Evolutionary conservation across 2,888 invertebrate genomes (phyloP), one percentile per base, ranked within the genome.

Genomic region (Belgica antarctica): DNA sequence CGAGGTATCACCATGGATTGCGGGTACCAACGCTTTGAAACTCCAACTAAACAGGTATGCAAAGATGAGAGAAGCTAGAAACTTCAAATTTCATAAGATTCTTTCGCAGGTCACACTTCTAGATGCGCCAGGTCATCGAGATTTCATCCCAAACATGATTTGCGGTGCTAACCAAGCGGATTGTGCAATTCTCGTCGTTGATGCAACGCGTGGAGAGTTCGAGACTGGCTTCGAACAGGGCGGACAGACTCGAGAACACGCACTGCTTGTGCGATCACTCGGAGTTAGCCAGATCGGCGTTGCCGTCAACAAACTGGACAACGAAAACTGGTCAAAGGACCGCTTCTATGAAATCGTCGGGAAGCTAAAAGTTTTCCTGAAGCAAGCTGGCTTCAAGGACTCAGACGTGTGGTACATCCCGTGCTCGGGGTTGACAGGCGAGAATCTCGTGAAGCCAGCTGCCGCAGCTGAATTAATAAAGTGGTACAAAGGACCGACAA

Each of bases 71-170:
- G n/a, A n/a, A n/a, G n/a, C n/a, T n/a, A n/a, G n/a, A n/a, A n/a
- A n/a, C n/a, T n/a, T 71, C 25, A 68, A 25, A n/a, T n/a, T n/a
- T n/a, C n/a, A n/a, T n/a, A n/a, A n/a, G n/a, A 71, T 52, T 62
- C 71, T 70, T n/a, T n/a, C n/a, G n/a, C 72, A 82, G 79, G 87
- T 93, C 0, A 90, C 89, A 0, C 81, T 99, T 59, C 82, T 99
- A 71, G 99, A 99, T 84, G 97, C 99, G 27, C 99, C 99, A 0
- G 99, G 99, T 0, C 99, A 99, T 79, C 96, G 94, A 78, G 99
- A 99, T 79, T 99, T 99, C 77, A 98, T 99, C 77, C 98, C 99
- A 1, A 98, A 99, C 76, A 99, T 99, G 98, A 99, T 99, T 74
- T 93, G 92, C 12, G 98, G 98, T 15, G 96, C 98, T 1, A 93